Base-by-base conservation (phyloP, 2,113 vertebrate species). In the Channa argus region DNA sequence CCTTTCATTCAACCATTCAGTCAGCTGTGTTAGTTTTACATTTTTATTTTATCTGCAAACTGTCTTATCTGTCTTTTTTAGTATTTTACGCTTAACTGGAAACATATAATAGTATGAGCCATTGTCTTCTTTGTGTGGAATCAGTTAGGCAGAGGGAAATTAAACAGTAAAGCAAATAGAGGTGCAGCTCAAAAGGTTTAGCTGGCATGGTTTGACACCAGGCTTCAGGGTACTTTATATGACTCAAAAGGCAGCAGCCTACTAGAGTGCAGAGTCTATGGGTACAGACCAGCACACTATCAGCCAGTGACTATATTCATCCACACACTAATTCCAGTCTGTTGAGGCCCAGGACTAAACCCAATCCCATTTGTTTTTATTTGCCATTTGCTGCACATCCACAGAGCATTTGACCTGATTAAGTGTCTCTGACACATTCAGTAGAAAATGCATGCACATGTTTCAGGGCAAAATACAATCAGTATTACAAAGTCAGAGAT, bases 221-320 rank as follows among this genome's bases (percentile, higher is more conserved):
- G 75, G 82, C 90, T 83, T 82, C 54, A 4, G 86, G 90, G 60
- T 63, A 43, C 58, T 85, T 80, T 75, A 82, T 74, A 47, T 52
- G 43, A 6, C 58, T 87, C 88, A 80, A 91, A 74, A 77, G 78
- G 73, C 80, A 79, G 36, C 13, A 3, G 78, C 79, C 82, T 76
- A 82, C 74, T 12, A 43, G 68, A 73, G 66, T 52, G 6, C 68
- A 37, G 50, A 82, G 83, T 76, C 45, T 59, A 58, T 79, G 79
- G 78, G 50, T 37, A 14, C 54, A 69, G 52, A 76, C 73, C 64
- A 86, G 65, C 54, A n/a, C 65, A 45, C 59, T 45, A 43, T 62
- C 62, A 74, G 56, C 68, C 68, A 14, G 64, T 5, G 64, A 43
- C 69, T 62, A 52, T 37, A 39, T 71, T 71, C 66, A 53, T 34